Base-by-base conservation (phyloP, 2,888 invertebrate species). In the Standfussiana lucernea region DNA sequence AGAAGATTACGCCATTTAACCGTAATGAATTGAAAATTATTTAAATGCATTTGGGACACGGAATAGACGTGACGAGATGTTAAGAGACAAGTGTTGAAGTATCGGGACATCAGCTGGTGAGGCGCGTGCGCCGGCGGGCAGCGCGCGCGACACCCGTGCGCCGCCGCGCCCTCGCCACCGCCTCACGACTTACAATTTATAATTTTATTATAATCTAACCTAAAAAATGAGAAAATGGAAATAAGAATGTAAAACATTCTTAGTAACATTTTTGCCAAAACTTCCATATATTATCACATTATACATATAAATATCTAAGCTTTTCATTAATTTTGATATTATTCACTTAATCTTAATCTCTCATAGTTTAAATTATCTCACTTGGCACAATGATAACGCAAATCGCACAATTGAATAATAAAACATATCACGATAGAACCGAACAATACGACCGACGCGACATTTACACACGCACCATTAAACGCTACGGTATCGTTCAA, bases 251-350 rank as follows among this genome's bases (percentile, higher is more conserved):
- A 90, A 91, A 84, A 94, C 93, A 94, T 93, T 93, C 94, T 90
- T 89, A 91, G 86, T 89, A 90, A 91, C 91, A 90, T 92, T 93
- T 94, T 95, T 95, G 95, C 93, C 94, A 94, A 94, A 95, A 96
- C 95, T 96, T 96, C 95, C 95, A 96, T 95, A 96, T 95, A 96
- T 96, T 95, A 96, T 96, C 95, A 96, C 95, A 95, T 95, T 93
- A 95, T 94, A 95, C 94, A 95, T 95, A 95, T 95, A 95, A 95
- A 95, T 93, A 95, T 94, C 94, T 95, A 95, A 95, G 93, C 92
- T 93, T 95, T 93, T 93, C 91, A 93, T 94, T 93, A 96, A 96
- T 95, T 96, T 96, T 96, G 96, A 96, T 95, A 96, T 95, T 92
- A 93, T 95, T 94, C 96, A 96, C 95, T 96, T 96, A 96, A 96